Evolutionary conservation across 2,113 vertebrate genomes (phyloP).

Genomic region (Lucifuga dentata): DNA sequence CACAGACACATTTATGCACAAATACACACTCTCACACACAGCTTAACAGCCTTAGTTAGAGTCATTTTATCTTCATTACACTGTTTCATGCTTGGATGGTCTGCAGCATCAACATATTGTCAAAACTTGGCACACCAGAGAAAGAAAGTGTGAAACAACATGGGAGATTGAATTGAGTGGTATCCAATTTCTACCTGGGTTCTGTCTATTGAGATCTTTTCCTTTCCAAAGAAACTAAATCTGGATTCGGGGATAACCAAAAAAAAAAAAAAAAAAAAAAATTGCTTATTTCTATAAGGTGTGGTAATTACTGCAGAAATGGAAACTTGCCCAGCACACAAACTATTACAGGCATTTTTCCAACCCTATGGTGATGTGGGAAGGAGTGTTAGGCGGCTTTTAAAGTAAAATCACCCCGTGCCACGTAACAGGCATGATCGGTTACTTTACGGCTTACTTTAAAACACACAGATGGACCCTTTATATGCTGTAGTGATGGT

Average conservation of each 20-base stretch:
- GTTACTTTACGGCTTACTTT: conserved; percentile 22
- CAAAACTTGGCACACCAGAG: too few relatives aligned
- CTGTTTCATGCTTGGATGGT: conserved; percentile 54
- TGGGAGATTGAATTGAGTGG: too few relatives aligned
- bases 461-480: conserved; percentile 51
- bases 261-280: too few relatives aligned
- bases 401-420: conserved; percentile 28
- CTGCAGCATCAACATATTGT: too few relatives aligned
- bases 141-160: too few relatives aligned
- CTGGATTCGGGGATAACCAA: too few relatives aligned
- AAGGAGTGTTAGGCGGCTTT: conserved; percentile 21
- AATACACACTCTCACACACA: background rate
- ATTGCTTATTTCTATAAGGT: too few relatives aligned
- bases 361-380: conserved; percentile 1
- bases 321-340: background rate
- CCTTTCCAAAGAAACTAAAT: too few relatives aligned
- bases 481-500: conserved; percentile 21
- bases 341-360: background rate
- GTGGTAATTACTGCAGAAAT: background rate
- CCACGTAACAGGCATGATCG: conserved; percentile 14
- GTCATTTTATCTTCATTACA: conserved; percentile 59
- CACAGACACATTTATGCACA: conserved; percentile 20
- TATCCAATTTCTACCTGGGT: too few relatives aligned
- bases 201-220: too few relatives aligned
- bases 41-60: conserved; percentile 22